Percentiles rank a stretch among this genome's conserved stretches.
Evolutionary conservation across 1,140 invertebrate genomes (phyloP).

Genomic region (Drosophila punjabiensis): DNA sequence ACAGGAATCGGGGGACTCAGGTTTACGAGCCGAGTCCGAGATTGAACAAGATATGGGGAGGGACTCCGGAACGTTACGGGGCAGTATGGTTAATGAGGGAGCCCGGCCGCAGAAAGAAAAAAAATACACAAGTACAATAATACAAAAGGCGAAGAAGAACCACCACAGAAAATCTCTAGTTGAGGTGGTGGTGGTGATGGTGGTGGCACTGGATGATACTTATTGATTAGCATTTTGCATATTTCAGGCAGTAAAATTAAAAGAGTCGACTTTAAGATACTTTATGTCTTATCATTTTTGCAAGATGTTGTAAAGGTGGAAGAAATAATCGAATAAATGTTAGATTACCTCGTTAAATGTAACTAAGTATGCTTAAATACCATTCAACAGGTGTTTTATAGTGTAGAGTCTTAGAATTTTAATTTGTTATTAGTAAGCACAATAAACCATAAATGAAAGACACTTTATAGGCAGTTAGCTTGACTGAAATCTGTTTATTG

Average conservation of each 20-base stretch:
- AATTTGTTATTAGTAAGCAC: background rate
- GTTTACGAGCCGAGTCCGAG: slow-evolving; percentile 16
- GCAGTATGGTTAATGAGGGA: slow-evolving; percentile 34
- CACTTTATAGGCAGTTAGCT: background rate
- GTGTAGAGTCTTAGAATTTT: background rate
- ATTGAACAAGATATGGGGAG: slow-evolving; percentile 1
- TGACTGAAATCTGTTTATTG: slow-evolving; percentile 8
- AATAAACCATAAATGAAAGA: background rate
- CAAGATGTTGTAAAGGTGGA: background rate
- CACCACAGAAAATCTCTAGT: slow-evolving; percentile 3
- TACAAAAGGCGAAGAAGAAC: slow-evolving; percentile 27
- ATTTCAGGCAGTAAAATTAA: background rate
- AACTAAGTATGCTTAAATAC: background rate
- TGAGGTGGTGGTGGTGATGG: slow-evolving; percentile 8
- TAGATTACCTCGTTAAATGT: background rate
- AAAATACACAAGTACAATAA: slow-evolving; percentile 35
- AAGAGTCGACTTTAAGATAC: slow-evolving; percentile 8
- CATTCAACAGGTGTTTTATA: background rate
- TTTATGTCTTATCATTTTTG: background rate
- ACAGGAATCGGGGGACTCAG: slow-evolving; percentile 52
- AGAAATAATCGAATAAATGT: background rate
- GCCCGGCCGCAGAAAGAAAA: slow-evolving; percentile 5
- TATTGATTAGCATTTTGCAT: slow-evolving; percentile 41
- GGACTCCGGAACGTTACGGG: background rate
- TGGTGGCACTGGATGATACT: slow-evolving; percentile 32